Evolutionary conservation across 2,113 vertebrate species (phyloP).

Genomic region (Haemorhous mexicanus): DNA sequence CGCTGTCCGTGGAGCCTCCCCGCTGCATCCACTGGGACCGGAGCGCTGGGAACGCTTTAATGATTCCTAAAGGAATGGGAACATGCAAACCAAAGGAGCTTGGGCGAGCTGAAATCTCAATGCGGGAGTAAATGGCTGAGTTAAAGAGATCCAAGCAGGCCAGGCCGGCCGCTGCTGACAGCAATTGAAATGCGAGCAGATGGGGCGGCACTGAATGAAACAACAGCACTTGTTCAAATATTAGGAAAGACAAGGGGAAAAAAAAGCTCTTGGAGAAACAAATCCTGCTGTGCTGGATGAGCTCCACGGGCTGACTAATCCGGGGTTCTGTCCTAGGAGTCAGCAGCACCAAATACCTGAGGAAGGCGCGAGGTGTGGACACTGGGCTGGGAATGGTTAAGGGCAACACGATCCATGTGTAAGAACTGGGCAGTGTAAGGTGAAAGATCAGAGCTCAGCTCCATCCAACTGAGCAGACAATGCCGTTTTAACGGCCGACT

Average conservation of each 20-base stretch:
- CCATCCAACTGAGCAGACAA: not conserved
- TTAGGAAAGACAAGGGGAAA: not conserved
- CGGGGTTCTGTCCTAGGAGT: not conserved
- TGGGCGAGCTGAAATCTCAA: not conserved
- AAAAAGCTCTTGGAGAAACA: slow-evolving; percentile 6
- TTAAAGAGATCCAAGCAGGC: not conserved
- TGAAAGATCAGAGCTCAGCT: not conserved
- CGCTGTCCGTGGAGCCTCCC: not conserved
- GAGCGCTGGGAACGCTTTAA: not conserved
- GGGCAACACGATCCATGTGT: accelerated
- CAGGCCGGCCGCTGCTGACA: not conserved
- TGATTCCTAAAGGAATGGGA: not conserved
- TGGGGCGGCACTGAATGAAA: not conserved
- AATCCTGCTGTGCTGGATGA: slow-evolving; percentile 13
- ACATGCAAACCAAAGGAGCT: slow-evolving; percentile 24
- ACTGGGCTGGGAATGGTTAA: accelerated
- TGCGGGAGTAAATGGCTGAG: slow-evolving; percentile 1
- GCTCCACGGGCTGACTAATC: not conserved
- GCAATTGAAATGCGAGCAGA: not conserved
- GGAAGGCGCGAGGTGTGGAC: not conserved
- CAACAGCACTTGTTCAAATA: not conserved
- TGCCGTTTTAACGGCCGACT: not conserved
- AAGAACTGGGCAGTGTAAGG: accelerated
- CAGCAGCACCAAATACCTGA: not conserved
- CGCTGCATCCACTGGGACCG: not conserved